Percentiles rank a stretch among this genome's conserved stretches.
phyloP scores from a whole-genome alignment of 2,888 invertebrate genomes.

The Dryococelus australis region DNA sequence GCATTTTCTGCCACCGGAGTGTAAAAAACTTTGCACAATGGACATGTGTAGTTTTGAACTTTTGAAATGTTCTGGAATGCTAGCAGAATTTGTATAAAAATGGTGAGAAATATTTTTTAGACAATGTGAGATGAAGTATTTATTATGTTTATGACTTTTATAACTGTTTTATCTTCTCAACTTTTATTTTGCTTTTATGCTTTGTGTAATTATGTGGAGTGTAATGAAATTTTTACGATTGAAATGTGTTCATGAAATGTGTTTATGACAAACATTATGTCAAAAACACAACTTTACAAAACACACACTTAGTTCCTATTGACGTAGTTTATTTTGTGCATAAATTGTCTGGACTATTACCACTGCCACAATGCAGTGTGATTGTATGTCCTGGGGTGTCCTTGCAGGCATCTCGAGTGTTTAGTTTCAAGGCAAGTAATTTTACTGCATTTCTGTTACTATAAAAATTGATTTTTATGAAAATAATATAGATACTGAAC shows the following conservation, averaged over 20 bases:
- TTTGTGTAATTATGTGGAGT: not conserved
- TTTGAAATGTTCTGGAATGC: too few species aligned
- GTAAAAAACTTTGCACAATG: too few species aligned
- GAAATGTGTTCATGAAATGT: conserved; percentile 2
- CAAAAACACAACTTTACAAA: not conserved
- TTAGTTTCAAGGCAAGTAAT: not conserved
- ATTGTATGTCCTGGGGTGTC: not conserved
- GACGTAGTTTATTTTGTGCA: not conserved
- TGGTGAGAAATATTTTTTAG: too few species aligned
- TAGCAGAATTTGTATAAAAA: too few species aligned
- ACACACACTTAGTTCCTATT: not conserved
- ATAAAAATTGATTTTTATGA: too few species aligned
- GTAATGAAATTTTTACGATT: not conserved
- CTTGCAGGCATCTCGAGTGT: not conserved
- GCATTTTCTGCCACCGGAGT: too few species aligned
- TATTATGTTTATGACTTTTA: too few species aligned
- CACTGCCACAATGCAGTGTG: not conserved
- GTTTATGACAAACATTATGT: not conserved
- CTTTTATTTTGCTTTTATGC: not conserved
- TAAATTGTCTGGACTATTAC: not conserved
- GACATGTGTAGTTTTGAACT: too few species aligned
- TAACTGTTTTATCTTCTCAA: not conserved
- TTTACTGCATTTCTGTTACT: not conserved
- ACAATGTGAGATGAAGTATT: too few species aligned
- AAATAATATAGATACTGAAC: too few species aligned